Conservation (phyloP, 2,888 invertebrate species). For the Terebella lapidaria region DNA sequence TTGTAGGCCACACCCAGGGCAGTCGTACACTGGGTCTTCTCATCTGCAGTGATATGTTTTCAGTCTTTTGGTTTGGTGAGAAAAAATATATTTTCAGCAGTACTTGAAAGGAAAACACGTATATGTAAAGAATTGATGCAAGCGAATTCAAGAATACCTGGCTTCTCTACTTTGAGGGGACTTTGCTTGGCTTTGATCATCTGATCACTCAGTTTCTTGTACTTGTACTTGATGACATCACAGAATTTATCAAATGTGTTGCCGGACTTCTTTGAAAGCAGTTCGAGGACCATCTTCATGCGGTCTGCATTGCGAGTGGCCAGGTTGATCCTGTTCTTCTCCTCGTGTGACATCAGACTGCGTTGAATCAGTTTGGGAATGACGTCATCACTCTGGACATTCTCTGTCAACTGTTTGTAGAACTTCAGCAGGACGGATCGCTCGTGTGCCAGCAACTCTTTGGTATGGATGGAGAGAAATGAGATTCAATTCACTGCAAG, state of each 20-base stretch:
- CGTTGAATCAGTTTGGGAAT: conserved; percentile 41
- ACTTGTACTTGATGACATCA: conserved; percentile 43
- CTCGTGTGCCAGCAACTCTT: conserved; percentile 22
- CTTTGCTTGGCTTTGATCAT: conserved; percentile 37
- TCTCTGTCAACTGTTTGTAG: conserved; percentile 36
- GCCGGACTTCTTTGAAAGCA: conserved; percentile 28
- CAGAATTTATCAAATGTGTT: conserved; percentile 24
- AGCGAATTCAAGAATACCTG: conserved; percentile 15
- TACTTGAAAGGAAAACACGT: neutral
- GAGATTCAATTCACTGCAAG: neutral
- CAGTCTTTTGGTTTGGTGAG: no score
- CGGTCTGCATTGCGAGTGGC: conserved; percentile 33
- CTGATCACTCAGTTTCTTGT: conserved; percentile 35
- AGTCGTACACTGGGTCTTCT: conserved; percentile 4
- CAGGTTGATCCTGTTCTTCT: conserved; percentile 35
- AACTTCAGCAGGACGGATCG: conserved; percentile 33
- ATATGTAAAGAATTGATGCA: neutral
- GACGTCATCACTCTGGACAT: conserved; percentile 39
- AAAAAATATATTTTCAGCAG: no score
- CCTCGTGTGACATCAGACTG: conserved; percentile 39
- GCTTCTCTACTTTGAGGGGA: conserved; percentile 10
- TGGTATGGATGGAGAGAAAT: neutral
- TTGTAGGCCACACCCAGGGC: conserved; percentile 16
- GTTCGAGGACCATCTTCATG: conserved; percentile 38
- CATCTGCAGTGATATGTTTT: conserved; percentile 1